Percentiles rank a stretch among this genome's conserved stretches.
Evolutionary conservation across 2,113 vertebrate species (phyloP).

Genomic region (Taurulus bubalis): DNA sequence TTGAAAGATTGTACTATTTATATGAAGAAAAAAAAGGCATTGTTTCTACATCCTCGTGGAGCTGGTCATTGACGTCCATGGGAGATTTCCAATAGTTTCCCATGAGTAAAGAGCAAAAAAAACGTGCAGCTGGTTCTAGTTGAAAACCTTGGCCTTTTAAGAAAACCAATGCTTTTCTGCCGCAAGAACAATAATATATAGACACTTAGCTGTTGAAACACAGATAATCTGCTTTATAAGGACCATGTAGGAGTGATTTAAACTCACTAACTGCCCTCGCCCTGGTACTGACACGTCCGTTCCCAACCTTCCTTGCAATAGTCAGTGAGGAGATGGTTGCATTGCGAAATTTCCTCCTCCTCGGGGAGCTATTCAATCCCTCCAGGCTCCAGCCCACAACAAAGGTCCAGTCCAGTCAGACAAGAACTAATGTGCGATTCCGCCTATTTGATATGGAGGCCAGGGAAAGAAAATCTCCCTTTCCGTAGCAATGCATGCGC

Average conservation of each 20-base stretch:
- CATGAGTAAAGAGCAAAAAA: not conserved
- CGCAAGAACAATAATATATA: not conserved
- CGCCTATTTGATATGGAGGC: constrained; percentile 68
- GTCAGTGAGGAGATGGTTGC: constrained; percentile 45
- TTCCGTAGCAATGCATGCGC: constrained; percentile 60
- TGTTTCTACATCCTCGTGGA: not conserved
- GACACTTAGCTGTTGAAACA: not conserved
- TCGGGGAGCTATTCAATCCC: constrained; percentile 78
- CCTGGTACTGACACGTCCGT: constrained; percentile 22
- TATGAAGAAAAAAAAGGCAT: not conserved
- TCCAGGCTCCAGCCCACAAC: constrained; percentile 66
- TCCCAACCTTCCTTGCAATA: constrained; percentile 42
- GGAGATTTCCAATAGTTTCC: not conserved
- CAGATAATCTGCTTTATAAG: not conserved
- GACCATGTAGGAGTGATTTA: not conserved
- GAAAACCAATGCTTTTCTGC: not conserved
- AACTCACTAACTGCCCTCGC: not conserved
- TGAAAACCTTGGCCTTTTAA: not conserved
- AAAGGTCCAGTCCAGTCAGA: constrained; percentile 63
- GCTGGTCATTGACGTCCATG: not conserved
- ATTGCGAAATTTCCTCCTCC: constrained; percentile 76
- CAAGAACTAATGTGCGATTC: constrained; percentile 70
- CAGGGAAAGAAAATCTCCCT: constrained; percentile 60
- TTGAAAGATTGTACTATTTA: not conserved
- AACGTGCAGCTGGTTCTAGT: not conserved